Conservation (phyloP, 2,888 invertebrate species). For the Sphinx pinastri region DNA sequence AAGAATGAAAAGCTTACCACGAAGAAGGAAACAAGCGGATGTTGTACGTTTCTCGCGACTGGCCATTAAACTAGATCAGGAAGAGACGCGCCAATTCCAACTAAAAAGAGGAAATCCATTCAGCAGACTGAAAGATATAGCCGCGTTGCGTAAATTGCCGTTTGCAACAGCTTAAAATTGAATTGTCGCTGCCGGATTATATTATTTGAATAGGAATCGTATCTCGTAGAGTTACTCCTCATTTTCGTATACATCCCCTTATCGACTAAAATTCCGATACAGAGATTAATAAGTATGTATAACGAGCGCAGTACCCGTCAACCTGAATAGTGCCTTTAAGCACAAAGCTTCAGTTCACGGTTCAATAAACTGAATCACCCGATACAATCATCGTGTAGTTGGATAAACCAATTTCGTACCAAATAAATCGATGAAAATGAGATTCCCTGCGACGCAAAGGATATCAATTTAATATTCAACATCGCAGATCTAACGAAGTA, state of each 20-base stretch:
- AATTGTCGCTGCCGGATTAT: constrained; percentile 48
- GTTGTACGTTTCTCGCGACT: constrained; percentile 58
- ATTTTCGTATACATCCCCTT: background rate
- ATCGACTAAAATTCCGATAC: background rate
- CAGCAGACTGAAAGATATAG: constrained; percentile 53
- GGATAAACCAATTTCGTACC: constrained; percentile 64
- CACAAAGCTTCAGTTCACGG: constrained; percentile 57
- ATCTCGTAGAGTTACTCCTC: too few relatives aligned
- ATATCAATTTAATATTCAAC: constrained; percentile 58
- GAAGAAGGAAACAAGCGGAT: constrained; percentile 67
- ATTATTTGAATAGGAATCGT: background rate
- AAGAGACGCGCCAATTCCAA: constrained; percentile 56
- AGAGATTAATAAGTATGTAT: constrained; percentile 26
- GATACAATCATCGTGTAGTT: constrained; percentile 62
- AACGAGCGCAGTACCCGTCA: background rate
- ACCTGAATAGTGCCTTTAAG: constrained; percentile 39
- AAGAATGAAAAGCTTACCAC: constrained; percentile 55
- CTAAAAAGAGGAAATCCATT: constrained; percentile 61
- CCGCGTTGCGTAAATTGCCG: constrained; percentile 51
- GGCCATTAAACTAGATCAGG: constrained; percentile 65
- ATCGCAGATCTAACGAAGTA: constrained; percentile 45
- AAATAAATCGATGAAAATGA: constrained; percentile 62
- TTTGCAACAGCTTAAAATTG: constrained; percentile 47
- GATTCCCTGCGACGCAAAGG: constrained; percentile 47
- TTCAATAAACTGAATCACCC: constrained; percentile 60